Evolutionary conservation across 2,888 invertebrate genomes (phyloP).

Genomic region (Orchestes rusci): DNA sequence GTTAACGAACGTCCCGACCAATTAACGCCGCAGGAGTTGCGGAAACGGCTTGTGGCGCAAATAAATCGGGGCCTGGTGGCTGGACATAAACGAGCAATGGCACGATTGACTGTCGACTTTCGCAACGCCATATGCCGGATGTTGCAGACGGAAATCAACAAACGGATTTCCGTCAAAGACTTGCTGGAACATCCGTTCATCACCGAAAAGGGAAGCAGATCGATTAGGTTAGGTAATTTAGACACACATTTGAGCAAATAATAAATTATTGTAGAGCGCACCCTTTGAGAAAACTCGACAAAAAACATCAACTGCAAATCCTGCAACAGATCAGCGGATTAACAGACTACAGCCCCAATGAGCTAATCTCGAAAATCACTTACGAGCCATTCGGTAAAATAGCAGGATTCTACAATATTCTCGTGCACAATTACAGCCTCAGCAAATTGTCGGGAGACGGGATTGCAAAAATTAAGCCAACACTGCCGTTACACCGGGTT

Average conservation of each 20-base stretch:
- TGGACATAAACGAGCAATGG: constrained; percentile 50
- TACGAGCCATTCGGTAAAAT: constrained; percentile 51
- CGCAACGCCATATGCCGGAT: constrained; percentile 47
- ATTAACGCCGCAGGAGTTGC: constrained; percentile 49
- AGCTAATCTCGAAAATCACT: constrained; percentile 47
- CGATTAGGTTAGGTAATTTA: constrained; percentile 40
- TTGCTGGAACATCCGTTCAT: constrained; percentile 56
- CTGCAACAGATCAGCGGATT: constrained; percentile 49
- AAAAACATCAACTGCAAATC: constrained; percentile 35
- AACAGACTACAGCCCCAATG: constrained; percentile 42
- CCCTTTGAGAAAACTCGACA: constrained; percentile 43
- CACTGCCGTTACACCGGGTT: neutral
- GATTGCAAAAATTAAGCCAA: constrained; percentile 27
- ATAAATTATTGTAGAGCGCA: constrained; percentile 30
- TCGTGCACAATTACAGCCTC: constrained; percentile 36
- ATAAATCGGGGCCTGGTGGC: constrained; percentile 59
- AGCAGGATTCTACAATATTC: constrained; percentile 58
- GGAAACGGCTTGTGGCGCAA: constrained; percentile 55
- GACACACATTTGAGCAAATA: neutral
- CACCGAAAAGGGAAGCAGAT: constrained; percentile 46
- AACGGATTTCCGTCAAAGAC: constrained; percentile 52
- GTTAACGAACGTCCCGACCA: constrained; percentile 41
- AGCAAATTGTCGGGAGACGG: too few relatives aligned
- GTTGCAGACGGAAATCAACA: constrained; percentile 49
- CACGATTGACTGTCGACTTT: constrained; percentile 44